Base-by-base conservation (phyloP, 2,113 vertebrate genomes). In the Nanorana parkeri region DNA sequence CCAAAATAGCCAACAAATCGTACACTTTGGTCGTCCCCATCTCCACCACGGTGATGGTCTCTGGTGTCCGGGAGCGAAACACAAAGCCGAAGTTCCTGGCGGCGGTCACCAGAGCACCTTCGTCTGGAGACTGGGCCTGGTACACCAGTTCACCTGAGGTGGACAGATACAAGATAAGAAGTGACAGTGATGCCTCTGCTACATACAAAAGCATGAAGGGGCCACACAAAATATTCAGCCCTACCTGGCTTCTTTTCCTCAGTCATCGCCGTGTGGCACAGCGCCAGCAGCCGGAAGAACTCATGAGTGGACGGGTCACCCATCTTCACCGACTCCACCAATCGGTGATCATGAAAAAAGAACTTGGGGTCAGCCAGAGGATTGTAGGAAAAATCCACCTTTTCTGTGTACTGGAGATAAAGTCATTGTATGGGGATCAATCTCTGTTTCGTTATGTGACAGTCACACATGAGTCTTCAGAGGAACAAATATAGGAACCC, bases 91-190 rank as follows among this genome's bases (percentile, higher is more conserved):
- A 97, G 90, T 96, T 98, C 65, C 97, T 92, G 11, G 98, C 96
- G 17, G 97, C 98, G 0, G 96, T 99, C 61, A 99, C 96, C 1
- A 99, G 90, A 54, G 97, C 97, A 1, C 96, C 97, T 84, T 99
- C 98, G 6, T 99, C 97, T 20, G 98, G 98, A 61, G 98, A 99
- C 86, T 99, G 98, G 24, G 97, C 98, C 90, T 99, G 97, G 84
- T 99, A 99, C 41, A 89, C 79, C 2, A 99, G 90, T 41, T 93
- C 84, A 36, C 95, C 98, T 99, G 87, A 23, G 23, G 1, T 28
- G 19, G 56, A n/a, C n/a, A 13, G 1, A 73, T 5, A 58, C 56
- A 58, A 5, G 51, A 15, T 15, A 68, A 17, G 20, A 28, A 24
- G 11, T 29, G 5, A 54, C 51, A 78, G 52, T 20, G 16, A 4